Evolutionary conservation across 2,888 invertebrate genomes (phyloP), one percentile per base, ranked within the genome.

Genomic region (Drosophila buzzatii): DNA sequence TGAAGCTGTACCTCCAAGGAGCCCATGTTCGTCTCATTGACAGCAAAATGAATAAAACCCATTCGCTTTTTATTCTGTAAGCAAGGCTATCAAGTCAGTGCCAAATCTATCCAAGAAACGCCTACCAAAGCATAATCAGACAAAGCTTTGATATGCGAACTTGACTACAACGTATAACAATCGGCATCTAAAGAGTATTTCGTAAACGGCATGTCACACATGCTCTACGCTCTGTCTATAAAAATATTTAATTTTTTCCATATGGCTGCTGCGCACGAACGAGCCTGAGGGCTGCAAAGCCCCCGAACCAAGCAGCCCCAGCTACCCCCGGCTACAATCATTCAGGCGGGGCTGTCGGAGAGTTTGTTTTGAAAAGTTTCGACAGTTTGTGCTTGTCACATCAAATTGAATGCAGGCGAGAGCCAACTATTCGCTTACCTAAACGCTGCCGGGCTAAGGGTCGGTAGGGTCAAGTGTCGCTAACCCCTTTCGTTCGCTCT

Each of bases 321-420:
- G 8, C 12, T 55, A 9, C 16, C 8, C 16, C n/a, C 27, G 18
- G 31, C 16, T 23, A 5, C 9, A 16, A n/a, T 6, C n/a, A 18
- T 41, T 37, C 39, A 1, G 23, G 7, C 23, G 2, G 16, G 20
- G 9, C 23, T 1, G 39, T 27, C n/a, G 27, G 12, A 2, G 45
- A 10, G 39, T 10, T 72, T 89, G 89, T 86, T 84, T 89, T 86
- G 70, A 73, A 84, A 89, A 85, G 70, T 79, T 89, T 89, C 85
- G 82, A 84, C 85, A 79, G 73, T 76, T 87, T 78, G 41, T 74
- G 87, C 69, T 69, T 65, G 73, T 89, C 84, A 72, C 70, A 78
- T 83, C 73, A 78, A 69, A 68, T 69, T 56, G 62, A 67, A 56
- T 64, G 47, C 53, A 52, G 60, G 39, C 55, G 62, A 62, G 27